Evolutionary conservation across 2,797 vertebrate species (phyloP).

Genomic region (Schizopygopsis pylzovi): DNA sequence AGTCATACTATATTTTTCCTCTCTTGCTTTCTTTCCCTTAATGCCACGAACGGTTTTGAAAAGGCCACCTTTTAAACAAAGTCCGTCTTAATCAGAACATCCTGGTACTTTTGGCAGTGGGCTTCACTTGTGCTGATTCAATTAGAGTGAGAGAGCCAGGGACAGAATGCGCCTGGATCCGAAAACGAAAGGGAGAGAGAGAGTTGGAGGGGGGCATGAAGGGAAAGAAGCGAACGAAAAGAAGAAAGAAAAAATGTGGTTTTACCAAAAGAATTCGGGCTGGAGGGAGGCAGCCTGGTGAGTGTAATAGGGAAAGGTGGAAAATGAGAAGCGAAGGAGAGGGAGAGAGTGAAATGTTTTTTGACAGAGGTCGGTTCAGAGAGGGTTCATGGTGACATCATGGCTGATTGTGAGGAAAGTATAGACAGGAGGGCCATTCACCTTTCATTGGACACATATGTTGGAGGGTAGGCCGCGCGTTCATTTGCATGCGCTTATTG

Average conservation of each 20-base stretch:
- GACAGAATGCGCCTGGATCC: conserved; percentile 49
- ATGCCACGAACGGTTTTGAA: conserved; percentile 62
- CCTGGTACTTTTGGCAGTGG: conserved; percentile 78
- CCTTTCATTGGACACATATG: conserved; percentile 83
- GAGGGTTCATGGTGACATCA: conserved; percentile 86
- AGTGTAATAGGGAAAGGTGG: conserved; percentile 68
- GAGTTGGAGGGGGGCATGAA: conserved; percentile 48
- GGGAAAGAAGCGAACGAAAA: conserved; percentile 71
- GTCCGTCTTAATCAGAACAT: conserved; percentile 82
- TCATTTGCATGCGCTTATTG: conserved; percentile 66
- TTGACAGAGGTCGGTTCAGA: conserved; percentile 83
- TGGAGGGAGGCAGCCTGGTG: conserved; percentile 65
- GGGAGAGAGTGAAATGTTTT: conserved; percentile 75
- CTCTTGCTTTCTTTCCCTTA: conserved; percentile 52
- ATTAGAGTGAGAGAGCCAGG: conserved; percentile 63
- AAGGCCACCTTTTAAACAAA: conserved; percentile 80
- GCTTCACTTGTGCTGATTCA: conserved; percentile 74
- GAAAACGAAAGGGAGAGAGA: conserved; percentile 39
- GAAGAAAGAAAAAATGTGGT: conserved; percentile 65
- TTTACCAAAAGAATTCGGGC: conserved; percentile 69
- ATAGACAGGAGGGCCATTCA: conserved; percentile 82
- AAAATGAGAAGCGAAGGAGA: conserved; percentile 61
- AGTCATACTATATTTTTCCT: conserved; percentile 58
- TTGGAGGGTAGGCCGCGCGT: conserved; percentile 68
- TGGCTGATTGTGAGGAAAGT: conserved; percentile 79